Conservation (phyloP, 2,888 invertebrate genomes). For the Sycophila texana region DNA sequence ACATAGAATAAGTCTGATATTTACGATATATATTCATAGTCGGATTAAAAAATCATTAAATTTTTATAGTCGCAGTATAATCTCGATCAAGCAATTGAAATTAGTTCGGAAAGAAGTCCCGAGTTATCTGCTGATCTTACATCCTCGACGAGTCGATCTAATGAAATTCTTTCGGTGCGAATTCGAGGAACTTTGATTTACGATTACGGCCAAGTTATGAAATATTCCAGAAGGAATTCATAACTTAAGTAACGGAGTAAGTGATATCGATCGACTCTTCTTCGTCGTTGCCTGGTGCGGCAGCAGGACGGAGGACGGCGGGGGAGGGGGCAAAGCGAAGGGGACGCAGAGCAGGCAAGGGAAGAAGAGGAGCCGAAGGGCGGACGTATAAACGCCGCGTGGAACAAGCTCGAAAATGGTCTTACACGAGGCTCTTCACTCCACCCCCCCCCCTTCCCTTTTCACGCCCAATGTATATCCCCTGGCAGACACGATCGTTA, state of each 20-base stretch:
- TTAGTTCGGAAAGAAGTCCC: no score
- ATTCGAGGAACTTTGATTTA: conserved; percentile 7
- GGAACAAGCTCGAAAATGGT: conserved; percentile 36
- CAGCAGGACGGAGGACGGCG: no score
- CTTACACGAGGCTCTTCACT: background rate
- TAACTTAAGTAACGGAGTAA: conserved; percentile 34
- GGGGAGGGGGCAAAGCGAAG: background rate
- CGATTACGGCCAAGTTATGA: background rate
- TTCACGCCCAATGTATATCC: conserved; percentile 70
- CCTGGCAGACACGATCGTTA: conserved; percentile 70
- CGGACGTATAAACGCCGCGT: background rate
- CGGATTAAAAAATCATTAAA: no score
- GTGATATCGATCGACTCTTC: conserved; percentile 42
- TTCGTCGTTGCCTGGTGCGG: no score
- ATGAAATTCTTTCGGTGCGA: background rate
- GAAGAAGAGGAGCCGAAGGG: background rate
- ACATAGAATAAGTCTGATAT: no score
- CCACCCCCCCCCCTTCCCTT: conserved; percentile 58
- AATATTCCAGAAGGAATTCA: conserved; percentile 41
- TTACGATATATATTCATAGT: no score
- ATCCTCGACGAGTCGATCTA: background rate
- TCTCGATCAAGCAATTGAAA: no score
- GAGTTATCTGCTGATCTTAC: no score
- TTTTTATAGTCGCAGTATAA: no score
- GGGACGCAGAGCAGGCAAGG: background rate